These are phyloP conservation scores for Drosophila oshimai DNA, from an alignment of 1,140 invertebrate genomes.

Conservation along the genomic window DNA sequence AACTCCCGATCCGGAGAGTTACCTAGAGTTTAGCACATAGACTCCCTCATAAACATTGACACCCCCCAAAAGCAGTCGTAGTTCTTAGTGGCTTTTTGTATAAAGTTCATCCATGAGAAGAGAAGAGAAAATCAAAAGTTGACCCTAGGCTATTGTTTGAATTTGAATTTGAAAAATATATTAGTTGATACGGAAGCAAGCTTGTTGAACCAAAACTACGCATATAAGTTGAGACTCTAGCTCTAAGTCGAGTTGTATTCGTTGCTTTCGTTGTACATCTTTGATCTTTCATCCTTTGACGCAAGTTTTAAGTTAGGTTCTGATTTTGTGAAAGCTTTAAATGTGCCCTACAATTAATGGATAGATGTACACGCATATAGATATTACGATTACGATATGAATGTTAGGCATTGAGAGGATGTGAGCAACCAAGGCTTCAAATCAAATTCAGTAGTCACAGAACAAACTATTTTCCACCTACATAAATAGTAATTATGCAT, in stretches of 20 bases:
- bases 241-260: slow-evolving; percentile 32
- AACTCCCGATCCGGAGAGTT: slow-evolving; percentile 54
- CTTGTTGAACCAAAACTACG: slow-evolving; percentile 77
- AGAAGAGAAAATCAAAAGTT: slow-evolving; percentile 55
- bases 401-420: slow-evolving; percentile 6
- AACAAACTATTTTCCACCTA: neutral
- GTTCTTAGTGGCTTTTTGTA: slow-evolving; percentile 64
- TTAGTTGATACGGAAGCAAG: slow-evolving; percentile 56
- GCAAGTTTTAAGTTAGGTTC: slow-evolving; percentile 36
- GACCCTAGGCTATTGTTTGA: slow-evolving; percentile 58
- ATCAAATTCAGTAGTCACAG: neutral
- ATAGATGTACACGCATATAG: neutral
- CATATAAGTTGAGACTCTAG: slow-evolving; percentile 54
- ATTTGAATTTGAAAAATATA: neutral
- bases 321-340: slow-evolving; percentile 78
- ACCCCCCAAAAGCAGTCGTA: slow-evolving; percentile 42
- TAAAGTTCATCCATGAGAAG: slow-evolving; percentile 50
- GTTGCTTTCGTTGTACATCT: slow-evolving; percentile 5
- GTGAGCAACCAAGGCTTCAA: neutral
- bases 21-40: slow-evolving; percentile 72
- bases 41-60: neutral
- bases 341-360: slow-evolving; percentile 66
- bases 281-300: slow-evolving; percentile 10
- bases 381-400: slow-evolving; percentile 3
- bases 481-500: neutral